phyloP scores from a whole-genome alignment of 2,113 vertebrate species.

The Ursus arctos region DNA sequence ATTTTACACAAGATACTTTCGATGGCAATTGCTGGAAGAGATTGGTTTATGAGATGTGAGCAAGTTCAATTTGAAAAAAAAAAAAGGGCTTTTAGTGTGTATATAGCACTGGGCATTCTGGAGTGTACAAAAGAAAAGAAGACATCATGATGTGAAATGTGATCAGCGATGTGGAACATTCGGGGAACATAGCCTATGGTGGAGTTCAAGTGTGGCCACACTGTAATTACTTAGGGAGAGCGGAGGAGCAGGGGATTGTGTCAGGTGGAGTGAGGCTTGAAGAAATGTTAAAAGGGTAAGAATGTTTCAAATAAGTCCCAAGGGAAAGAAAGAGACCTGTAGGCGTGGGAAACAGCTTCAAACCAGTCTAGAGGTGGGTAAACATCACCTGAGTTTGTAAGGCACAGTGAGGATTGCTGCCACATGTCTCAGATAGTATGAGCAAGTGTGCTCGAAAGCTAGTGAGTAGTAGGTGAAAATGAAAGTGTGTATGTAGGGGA shows the following conservation, averaged over 20 bases:
- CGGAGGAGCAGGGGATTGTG: not conserved
- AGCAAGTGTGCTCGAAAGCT: not conserved
- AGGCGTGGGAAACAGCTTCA: not conserved
- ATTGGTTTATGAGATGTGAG: slow-evolving; percentile 17
- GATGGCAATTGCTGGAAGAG: not conserved
- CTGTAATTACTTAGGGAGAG: not conserved
- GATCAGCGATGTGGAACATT: not conserved
- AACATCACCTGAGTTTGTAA: not conserved
- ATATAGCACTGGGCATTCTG: not conserved
- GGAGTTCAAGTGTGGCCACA: not conserved
- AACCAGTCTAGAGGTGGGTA: not conserved
- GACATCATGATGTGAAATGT: accelerated
- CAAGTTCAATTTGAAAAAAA: not conserved
- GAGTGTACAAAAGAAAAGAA: not conserved
- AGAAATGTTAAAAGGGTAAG: not conserved
- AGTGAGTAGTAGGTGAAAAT: not conserved
- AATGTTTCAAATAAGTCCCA: not conserved
- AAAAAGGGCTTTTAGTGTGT: not conserved
- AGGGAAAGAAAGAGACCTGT: not conserved
- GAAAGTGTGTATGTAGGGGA: not conserved
- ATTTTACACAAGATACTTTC: slow-evolving; percentile 35
- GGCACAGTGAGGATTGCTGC: accelerated
- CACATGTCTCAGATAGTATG: not conserved
- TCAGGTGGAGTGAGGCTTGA: not conserved
- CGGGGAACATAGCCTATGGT: not conserved